Base-by-base conservation (phyloP, 2,888 invertebrate genomes). In the Pachymerium ferrugineum region DNA sequence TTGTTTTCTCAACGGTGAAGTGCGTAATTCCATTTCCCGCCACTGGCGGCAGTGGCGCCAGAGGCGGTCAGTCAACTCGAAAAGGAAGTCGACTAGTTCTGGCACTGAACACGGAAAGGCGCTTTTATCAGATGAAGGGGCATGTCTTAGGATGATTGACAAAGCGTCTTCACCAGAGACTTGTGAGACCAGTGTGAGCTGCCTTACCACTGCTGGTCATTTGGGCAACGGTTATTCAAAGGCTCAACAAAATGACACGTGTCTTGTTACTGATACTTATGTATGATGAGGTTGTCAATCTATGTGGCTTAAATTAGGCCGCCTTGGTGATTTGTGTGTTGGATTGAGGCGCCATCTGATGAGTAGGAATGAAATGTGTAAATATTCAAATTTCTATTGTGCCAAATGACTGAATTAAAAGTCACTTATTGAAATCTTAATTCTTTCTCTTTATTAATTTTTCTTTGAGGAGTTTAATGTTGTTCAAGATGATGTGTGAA, bases 1-100 rank as follows among this genome's bases (percentile, higher is more conserved):
- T 79, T 90, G 89, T 81, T 89, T 90, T 78, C 79, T 89, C 76
- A 89, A 90, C 79, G 88, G 88, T 12, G 89, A 89, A 83, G 89
- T 89, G 47, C 47, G 47, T 47, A 16, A 6, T 47, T 47, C 47
- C 47, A 47, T 47, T 10, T 2, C 14, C 3, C 47, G 47, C 3
- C 47, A 47, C 47, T 47, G 47, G 47, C 47, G 12, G 1, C 47
- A 47, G 19, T 47, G 47, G 47, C 47, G 47, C 3, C 19, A 47
- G 3, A 47, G 47, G 3, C 47, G 47, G 4, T 47, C 47, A 22
- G 1, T 47, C 47, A 47, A 47, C 47, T 47, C 19, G 16, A 47
- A 19, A 19, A 19, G 47, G 3, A 47, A 47, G 5, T 6, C 47
- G 10, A 19, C 10, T 6, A 47, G 19, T 47, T 47, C n/a, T n/a